Conservation (phyloP, 2,888 invertebrate genomes). For the Anagyrus pseudococci region DNA sequence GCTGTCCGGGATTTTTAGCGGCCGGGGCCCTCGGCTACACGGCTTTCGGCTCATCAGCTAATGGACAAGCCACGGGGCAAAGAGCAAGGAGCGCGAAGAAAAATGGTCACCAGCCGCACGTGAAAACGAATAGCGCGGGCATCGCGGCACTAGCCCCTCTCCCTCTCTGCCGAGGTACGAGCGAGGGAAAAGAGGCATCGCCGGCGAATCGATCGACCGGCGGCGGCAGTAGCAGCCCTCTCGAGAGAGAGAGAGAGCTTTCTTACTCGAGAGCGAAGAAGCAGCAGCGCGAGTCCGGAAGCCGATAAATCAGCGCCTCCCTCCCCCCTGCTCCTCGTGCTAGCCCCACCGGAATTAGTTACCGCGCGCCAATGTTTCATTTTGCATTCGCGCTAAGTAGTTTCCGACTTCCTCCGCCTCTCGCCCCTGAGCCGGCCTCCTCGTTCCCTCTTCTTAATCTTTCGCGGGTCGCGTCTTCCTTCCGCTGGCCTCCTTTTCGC, state of each 20-base stretch:
- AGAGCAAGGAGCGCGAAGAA: neutral
- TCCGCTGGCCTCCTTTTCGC: slow-evolving; percentile 8
- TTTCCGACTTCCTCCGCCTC: slow-evolving; percentile 36
- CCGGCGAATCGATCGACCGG: too few species aligned
- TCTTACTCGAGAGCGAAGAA: slow-evolving; percentile 3
- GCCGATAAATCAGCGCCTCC: slow-evolving; percentile 53
- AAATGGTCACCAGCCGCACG: neutral
- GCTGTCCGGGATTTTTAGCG: slow-evolving; percentile 1
- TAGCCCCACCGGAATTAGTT: slow-evolving; percentile 55
- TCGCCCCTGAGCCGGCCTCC: slow-evolving; percentile 3
- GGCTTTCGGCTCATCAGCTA: slow-evolving; percentile 28
- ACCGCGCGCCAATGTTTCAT: slow-evolving; percentile 54
- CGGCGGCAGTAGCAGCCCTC: too few species aligned
- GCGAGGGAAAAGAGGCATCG: too few species aligned
- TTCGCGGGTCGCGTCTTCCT: slow-evolving; percentile 28
- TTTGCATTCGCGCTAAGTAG: slow-evolving; percentile 56
- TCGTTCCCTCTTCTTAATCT: slow-evolving; percentile 26
- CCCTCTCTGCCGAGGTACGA: too few species aligned
- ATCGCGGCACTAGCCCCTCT: too few species aligned
- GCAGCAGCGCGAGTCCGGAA: slow-evolving; percentile 48
- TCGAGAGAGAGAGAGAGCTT: too few species aligned
- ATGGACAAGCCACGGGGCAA: slow-evolving; percentile 22
- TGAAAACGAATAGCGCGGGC: too few species aligned
- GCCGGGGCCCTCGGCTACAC: neutral
- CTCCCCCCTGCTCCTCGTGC: too few species aligned